A percentile compares a stretch with the other conserved stretches of the same genome.
Evolutionary conservation across 2,888 invertebrate species (phyloP).

Genomic region (Drosophila yooni): DNA sequence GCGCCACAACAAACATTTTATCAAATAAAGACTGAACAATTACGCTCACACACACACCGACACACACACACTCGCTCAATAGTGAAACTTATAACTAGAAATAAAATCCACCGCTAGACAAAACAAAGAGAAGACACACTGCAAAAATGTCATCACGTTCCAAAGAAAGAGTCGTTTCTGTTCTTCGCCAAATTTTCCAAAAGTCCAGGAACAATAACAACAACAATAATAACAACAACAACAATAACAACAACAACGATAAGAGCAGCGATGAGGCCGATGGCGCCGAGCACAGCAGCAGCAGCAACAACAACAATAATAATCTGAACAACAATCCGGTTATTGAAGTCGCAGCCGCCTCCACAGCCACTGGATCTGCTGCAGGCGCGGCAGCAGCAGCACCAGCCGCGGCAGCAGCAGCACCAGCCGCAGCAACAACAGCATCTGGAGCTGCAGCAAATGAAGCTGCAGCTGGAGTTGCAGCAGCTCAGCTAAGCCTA

Average conservation of each 20-base stretch:
- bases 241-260: conserved; percentile 83
- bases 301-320: conserved; percentile 74
- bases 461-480: conserved; percentile 7
- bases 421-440: conserved; percentile 4
- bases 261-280: conserved; percentile 88
- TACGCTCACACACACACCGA: conserved; percentile 25
- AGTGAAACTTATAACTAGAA: conserved; percentile 26
- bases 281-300: conserved; percentile 85
- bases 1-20: conserved; percentile 21
- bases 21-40: conserved; percentile 63
- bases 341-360: conserved; percentile 31
- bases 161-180: conserved; percentile 92
- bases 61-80: not conserved
- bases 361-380: conserved; percentile 26
- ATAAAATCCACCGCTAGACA: conserved; percentile 48
- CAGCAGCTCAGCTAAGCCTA: conserved; percentile 29
- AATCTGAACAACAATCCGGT: conserved; percentile 70
- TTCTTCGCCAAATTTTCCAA: conserved; percentile 91
- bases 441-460: conserved; percentile 84
- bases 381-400: conserved; percentile 7
- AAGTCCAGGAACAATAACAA: conserved; percentile 87
- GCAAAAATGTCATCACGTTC: conserved; percentile 90
- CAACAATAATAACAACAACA: conserved; percentile 86
- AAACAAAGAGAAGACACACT: conserved; percentile 19
- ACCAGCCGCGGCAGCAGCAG: conserved; percentile 83